Evolutionary conservation across 2,113 vertebrate species (phyloP).

Genomic region (Calyptommatus sinebrachiatus): DNA sequence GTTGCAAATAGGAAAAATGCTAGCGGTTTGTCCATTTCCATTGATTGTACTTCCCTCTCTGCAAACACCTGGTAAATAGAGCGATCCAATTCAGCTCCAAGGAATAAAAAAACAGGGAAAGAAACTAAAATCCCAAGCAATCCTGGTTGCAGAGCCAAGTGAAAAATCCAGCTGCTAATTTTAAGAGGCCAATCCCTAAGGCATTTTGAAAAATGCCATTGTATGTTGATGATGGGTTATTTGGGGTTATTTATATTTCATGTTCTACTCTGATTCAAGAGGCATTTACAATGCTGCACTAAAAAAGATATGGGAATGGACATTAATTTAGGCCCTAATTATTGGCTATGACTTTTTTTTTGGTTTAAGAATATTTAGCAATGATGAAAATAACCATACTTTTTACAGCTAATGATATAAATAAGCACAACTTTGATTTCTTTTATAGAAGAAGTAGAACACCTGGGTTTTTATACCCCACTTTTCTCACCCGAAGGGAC

Average conservation of each 20-base stretch:
- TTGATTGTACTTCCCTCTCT: slow-evolving; percentile 2
- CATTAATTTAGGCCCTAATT: background rate
- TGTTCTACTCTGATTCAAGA: background rate
- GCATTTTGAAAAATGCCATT: background rate
- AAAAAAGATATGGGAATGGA: background rate
- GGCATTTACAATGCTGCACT: background rate
- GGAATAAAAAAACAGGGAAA: background rate
- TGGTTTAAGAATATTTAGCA: too few relatives aligned
- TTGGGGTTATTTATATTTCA: background rate
- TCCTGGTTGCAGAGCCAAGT: background rate
- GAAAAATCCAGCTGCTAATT: background rate
- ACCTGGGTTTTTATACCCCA: too few relatives aligned
- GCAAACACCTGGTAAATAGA: background rate
- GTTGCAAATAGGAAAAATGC: background rate
- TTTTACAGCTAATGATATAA: too few relatives aligned
- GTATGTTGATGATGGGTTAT: background rate
- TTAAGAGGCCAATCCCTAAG: background rate
- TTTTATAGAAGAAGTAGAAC: too few relatives aligned
- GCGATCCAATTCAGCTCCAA: background rate
- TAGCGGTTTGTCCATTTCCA: slow-evolving; percentile 26
- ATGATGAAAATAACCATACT: too few relatives aligned
- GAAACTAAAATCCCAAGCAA: background rate
- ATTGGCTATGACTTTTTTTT: too few relatives aligned
- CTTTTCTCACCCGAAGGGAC: too few relatives aligned
- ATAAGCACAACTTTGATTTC: too few relatives aligned